Evolutionary conservation across 2,113 vertebrate genomes (phyloP), one percentile per base, ranked within the genome.

Genomic region (Pseudopodoces humilis): DNA sequence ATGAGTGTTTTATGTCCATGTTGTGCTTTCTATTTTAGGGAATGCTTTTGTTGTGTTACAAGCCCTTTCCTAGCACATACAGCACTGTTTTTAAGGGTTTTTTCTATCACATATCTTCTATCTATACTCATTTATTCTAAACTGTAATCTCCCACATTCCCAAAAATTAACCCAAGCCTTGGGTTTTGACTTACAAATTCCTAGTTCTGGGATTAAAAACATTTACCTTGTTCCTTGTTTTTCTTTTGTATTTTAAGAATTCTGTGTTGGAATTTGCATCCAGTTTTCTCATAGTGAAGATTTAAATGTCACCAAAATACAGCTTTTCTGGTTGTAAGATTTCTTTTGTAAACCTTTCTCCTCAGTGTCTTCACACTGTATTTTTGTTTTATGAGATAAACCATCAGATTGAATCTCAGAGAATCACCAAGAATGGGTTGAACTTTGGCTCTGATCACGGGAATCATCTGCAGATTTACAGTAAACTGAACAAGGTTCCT

Each of bases 301-400:
- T 21, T 13, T 25, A n/a, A 49, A 63, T 11, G 23, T 37, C 41
- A 25, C 35, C 27, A 39, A 83, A 79, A 85, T 7, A 21, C 44
- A 68, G 19, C 12, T 85, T 84, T 84, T 41, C 19, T 0, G 0
- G 5, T 6, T 49, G 9, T 39, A 27, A 64, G 15, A 1, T 27
- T 43, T 43, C 41, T 79, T 47, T 82, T 44, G 15, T 13, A 18
- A 52, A 5, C 2, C 25, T 3, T 39, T 69, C 25, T 24, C 5
- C 20, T 55, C 15, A 15, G 3, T 24, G 25, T 24, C 50, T 64
- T 63, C 72, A 65, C 33, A 2, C n/a, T n/a, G 2, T 59, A 8
- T 52, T 84, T 82, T 64, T 2, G 0, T 23, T 55, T 53, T 7
- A 7, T 8, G 35, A 76, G 65, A 67, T 33, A 79, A 94, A 69